phyloP scores from a whole-genome alignment of 2,113 vertebrate genomes.

The Poeciliopsis turrubarensis region DNA sequence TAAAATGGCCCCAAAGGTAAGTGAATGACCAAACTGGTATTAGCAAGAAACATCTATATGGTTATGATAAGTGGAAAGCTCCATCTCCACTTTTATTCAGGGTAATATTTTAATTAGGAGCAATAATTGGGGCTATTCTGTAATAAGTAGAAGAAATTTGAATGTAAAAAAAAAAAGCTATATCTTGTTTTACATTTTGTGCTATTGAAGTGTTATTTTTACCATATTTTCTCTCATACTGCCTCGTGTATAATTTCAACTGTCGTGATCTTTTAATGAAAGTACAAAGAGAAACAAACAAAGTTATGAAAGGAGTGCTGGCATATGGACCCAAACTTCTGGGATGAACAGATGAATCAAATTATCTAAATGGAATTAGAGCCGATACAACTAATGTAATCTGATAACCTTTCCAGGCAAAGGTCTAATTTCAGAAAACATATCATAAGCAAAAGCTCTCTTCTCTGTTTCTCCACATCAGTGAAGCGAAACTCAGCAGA shows the following conservation, averaged over 20 bases:
- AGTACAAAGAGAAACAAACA: constrained; percentile 1
- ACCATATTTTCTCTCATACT: constrained; percentile 8
- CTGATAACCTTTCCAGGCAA: background rate
- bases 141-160: background rate
- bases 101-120: too few species aligned
- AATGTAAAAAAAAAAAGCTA: background rate
- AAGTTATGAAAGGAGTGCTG: background rate
- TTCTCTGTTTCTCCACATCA: constrained; percentile 18
- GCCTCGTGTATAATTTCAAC: constrained; percentile 36
- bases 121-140: too few species aligned
- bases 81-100: too few species aligned
- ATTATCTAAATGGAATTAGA: constrained; percentile 3
- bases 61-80: too few species aligned
- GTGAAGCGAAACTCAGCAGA: constrained; percentile 41
- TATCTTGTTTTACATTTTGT: background rate
- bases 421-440: constrained; percentile 3
- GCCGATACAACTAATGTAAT: constrained; percentile 3
- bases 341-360: background rate
- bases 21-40: too few species aligned
- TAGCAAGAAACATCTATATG: background rate
- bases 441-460: background rate
- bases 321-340: background rate
- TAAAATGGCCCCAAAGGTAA: too few species aligned
- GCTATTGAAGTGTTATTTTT: background rate
- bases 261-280: constrained; percentile 17